Evolutionary conservation across 2,113 vertebrate species (phyloP), one percentile per base, ranked within the genome.

Genomic region (Edolisoma coerulescens): DNA sequence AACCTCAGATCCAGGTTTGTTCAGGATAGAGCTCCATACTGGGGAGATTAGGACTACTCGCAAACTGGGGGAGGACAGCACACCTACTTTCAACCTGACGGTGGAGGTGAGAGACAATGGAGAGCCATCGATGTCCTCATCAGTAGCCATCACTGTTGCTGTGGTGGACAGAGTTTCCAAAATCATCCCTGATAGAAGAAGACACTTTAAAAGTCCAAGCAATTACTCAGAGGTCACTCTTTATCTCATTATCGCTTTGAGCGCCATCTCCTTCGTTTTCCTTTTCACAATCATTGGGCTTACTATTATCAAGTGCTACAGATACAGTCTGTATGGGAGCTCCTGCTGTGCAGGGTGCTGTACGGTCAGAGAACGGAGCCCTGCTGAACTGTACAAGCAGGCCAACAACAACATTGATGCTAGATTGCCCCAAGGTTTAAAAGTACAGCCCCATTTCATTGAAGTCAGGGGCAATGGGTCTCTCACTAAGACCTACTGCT

Each of bases 401-500:
- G 96, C 98, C 89, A 99, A 99, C 94, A 99, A 98, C 97, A 99
- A 99, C 45, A 98, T 99, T 22, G 98, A 98, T 19, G 95, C 98
- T 37, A 97, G 98, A 88, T 78, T 99, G 74, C 98, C 99, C 4
- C 98, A 98, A 0, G 99, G 99, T 96, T 98, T 99, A 82, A 99
- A 99, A 97, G 99, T 99, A 16, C 99, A 99, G 87, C 99, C 99
- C 33, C 99, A 99, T 97, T 99, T 99, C 95, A 99, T 99, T 89
- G 99, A 99, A 95, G 99, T 99, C 92, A 97, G 99, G 87, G 99
- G 99, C 79, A 99, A 99, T 17, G 99, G 99, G 84, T 99, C 99
- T 84, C 97, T 99, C 91, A 99, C 99, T 47, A 99, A 99, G 98
- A 99, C 99, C 17, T 99, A 99, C 98, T 99, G 99, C 98, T 99